Conservation (phyloP, 2,113 vertebrate species). For the Motacilla alba region DNA sequence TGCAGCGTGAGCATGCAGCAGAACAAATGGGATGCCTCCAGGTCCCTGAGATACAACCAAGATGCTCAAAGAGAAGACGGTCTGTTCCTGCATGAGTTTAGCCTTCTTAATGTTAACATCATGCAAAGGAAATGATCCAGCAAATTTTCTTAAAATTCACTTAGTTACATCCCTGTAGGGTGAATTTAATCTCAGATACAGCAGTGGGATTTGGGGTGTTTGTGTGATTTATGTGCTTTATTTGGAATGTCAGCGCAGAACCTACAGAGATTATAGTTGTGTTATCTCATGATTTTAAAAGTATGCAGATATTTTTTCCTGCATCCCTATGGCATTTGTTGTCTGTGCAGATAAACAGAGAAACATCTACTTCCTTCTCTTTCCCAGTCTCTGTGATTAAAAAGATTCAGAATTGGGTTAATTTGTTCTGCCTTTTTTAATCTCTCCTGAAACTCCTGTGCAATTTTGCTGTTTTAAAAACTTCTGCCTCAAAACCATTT, state of each 20-base stretch:
- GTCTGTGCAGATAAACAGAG: neutral
- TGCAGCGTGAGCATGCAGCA: slow-evolving; percentile 89
- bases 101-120: neutral
- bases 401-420: neutral
- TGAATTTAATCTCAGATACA: neutral
- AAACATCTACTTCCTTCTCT: neutral
- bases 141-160: neutral
- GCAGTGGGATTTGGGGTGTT: neutral
- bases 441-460: neutral
- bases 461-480: neutral
- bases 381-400: neutral
- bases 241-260: neutral
- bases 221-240: neutral
- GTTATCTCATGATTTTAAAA: neutral
- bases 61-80: slow-evolving; percentile 97
- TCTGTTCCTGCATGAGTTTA: slow-evolving; percentile 49
- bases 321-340: neutral
- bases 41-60: slow-evolving; percentile 94
- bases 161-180: neutral
- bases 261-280: neutral
- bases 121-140: neutral
- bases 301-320: neutral
- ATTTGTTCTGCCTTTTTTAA: neutral
- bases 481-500: neutral
- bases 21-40: slow-evolving; percentile 92